Percentiles rank a stretch among this genome's conserved stretches.
These are phyloP conservation scores for Meteorus sp. DNA, from an alignment of 1,140 invertebrate genomes.

Conservation along the genomic window DNA sequence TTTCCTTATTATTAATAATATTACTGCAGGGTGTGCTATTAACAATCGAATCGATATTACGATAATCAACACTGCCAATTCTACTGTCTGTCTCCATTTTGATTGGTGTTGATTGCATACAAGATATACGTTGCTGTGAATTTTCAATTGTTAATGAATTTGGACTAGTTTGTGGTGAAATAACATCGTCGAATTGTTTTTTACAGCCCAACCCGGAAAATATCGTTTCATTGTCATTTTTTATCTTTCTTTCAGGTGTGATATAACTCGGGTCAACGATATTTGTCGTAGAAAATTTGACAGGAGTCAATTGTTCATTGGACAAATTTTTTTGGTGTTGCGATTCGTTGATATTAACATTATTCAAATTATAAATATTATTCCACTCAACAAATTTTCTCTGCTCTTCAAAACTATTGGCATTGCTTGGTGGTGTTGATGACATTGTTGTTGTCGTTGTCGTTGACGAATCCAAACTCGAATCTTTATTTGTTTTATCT, in stretches of 20 bases:
- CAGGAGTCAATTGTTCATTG: conserved; percentile 42
- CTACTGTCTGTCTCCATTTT: conserved; percentile 45
- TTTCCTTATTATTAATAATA: conserved; percentile 42
- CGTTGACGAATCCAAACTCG: conserved; percentile 56
- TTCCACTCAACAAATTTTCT: conserved; percentile 57
- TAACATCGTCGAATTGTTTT: too few relatives aligned
- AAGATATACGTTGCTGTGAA: too few relatives aligned
- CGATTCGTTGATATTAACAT: conserved; percentile 35
- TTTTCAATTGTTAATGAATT: too few relatives aligned
- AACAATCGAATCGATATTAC: conserved; percentile 57
- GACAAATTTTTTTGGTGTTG: conserved; percentile 38
- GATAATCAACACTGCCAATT: conserved; percentile 50
- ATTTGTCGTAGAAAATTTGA: too few relatives aligned
- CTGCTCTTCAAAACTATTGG: conserved; percentile 56
- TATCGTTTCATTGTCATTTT: conserved; percentile 39
- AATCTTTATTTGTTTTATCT: conserved; percentile 54
- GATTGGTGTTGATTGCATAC: conserved; percentile 55
- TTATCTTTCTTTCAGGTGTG: conserved; percentile 40
- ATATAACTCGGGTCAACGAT: conserved; percentile 51
- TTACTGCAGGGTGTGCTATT: conserved; percentile 47
- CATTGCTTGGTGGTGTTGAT: conserved; percentile 45
- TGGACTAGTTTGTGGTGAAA: too few relatives aligned
- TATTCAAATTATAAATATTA: conserved; percentile 52
- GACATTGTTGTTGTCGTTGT: conserved; percentile 40
- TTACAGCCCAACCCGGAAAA: conserved; percentile 24